phyloP scores from a whole-genome alignment of 2,888 invertebrate genomes.

The Prosopocoilus inquinatus region DNA sequence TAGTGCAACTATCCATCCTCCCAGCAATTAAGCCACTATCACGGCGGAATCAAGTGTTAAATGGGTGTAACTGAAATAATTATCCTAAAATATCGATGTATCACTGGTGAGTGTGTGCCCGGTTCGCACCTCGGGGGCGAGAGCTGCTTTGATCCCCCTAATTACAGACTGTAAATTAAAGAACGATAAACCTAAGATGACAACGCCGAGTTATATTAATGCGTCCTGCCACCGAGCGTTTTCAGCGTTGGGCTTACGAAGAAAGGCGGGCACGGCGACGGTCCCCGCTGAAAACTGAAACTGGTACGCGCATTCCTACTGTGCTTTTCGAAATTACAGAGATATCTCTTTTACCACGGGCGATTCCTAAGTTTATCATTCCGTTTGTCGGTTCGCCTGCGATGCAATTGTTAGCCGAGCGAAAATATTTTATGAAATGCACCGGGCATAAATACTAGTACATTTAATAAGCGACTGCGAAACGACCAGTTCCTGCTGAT shows the following conservation, averaged over 20 bases:
- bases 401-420: slow-evolving; percentile 1
- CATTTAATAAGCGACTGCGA: slow-evolving; percentile 13
- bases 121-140: slow-evolving; percentile 46
- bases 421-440: slow-evolving; percentile 17
- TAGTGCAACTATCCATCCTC: slow-evolving; percentile 23
- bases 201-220: slow-evolving; percentile 34
- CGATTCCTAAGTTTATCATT: slow-evolving; percentile 19
- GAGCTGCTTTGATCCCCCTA: slow-evolving; percentile 46
- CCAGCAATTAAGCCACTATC: slow-evolving; percentile 42
- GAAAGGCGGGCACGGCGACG: slow-evolving; percentile 8
- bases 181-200: slow-evolving; percentile 42
- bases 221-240: slow-evolving; percentile 23
- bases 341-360: slow-evolving; percentile 26
- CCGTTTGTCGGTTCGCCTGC: slow-evolving; percentile 15
- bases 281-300: slow-evolving; percentile 20
- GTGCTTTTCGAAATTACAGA: slow-evolving; percentile 31
- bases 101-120: slow-evolving; percentile 32
- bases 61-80: slow-evolving; percentile 50
- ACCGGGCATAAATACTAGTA: background rate
- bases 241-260: slow-evolving; percentile 14
- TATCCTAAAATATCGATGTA: slow-evolving; percentile 49
- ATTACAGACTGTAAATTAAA: slow-evolving; percentile 50
- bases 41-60: slow-evolving; percentile 45
- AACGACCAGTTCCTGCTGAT: too few species aligned
- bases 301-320: slow-evolving; percentile 28